phyloP scores from a whole-genome alignment of 2,888 invertebrate species.

The Miltochrista miniata region DNA sequence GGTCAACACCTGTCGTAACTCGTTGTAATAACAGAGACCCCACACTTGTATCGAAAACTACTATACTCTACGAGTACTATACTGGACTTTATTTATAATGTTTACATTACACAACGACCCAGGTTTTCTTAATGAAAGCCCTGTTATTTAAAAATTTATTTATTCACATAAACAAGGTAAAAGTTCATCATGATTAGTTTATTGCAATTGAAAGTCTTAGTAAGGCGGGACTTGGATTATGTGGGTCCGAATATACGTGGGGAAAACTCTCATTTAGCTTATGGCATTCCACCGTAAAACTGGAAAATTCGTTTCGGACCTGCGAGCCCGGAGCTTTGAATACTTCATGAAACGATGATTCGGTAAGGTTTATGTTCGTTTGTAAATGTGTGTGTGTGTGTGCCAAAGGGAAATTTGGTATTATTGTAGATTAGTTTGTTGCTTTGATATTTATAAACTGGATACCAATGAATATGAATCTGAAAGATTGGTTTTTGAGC shows the following conservation, averaged over 20 bases:
- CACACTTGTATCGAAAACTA: no score
- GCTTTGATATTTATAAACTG: not conserved
- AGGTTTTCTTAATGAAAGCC: no score
- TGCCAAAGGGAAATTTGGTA: not conserved
- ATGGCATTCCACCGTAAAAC: constrained; percentile 49
- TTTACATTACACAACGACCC: no score
- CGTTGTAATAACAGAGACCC: no score
- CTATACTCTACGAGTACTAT: no score
- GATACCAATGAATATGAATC: not conserved
- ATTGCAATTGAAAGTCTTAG: constrained; percentile 45
- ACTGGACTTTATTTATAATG: no score
- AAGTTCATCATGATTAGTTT: constrained; percentile 42
- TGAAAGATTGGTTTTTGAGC: constrained; percentile 21
- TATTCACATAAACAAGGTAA: no score
- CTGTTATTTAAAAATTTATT: no score
- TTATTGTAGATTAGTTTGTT: not conserved
- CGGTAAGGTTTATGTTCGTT: constrained; percentile 24
- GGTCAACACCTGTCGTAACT: no score
- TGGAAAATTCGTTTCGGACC: constrained; percentile 47
- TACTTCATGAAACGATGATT: constrained; percentile 46
- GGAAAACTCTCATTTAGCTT: constrained; percentile 58
- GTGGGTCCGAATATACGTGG: constrained; percentile 30
- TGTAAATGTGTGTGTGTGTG: constrained; percentile 2
- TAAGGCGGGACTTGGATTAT: constrained; percentile 45
- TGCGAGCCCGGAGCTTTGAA: constrained; percentile 34